Evolutionary conservation across 2,888 invertebrate species (phyloP).

Genomic region (Yponomeuta cagnagella): DNA sequence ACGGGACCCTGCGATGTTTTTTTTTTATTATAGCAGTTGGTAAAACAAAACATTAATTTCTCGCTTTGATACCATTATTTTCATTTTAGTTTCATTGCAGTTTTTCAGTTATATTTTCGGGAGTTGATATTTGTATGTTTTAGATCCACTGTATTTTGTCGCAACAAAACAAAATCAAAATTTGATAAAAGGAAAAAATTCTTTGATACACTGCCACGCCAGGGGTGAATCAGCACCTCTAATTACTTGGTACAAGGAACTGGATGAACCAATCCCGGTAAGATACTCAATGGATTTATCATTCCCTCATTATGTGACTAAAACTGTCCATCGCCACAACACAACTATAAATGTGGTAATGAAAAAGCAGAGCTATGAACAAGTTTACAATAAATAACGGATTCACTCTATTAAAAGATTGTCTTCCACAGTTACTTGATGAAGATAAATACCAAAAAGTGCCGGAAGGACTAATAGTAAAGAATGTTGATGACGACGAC

Average conservation of each 20-base stretch:
- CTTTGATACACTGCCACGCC: constrained; percentile 45
- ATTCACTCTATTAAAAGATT: background rate
- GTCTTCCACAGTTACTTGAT: constrained; percentile 35
- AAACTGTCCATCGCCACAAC: too few relatives aligned
- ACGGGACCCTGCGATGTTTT: too few relatives aligned
- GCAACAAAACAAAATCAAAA: constrained; percentile 40
- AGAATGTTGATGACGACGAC: constrained; percentile 33
- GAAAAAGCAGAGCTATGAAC: too few relatives aligned
- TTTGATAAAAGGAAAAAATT: constrained; percentile 38
- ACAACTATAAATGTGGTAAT: too few relatives aligned
- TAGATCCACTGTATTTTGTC: constrained; percentile 49
- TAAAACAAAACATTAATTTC: too few relatives aligned
- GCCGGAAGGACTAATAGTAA: constrained; percentile 37
- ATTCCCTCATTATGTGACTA: too few relatives aligned
- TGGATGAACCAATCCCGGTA: background rate
- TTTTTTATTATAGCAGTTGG: too few relatives aligned
- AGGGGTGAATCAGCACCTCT: constrained; percentile 36
- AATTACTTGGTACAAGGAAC: constrained; percentile 45
- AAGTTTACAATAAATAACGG: too few relatives aligned
- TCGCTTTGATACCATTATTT: too few relatives aligned
- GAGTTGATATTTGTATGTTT: background rate
- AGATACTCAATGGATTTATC: background rate
- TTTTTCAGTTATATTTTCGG: background rate
- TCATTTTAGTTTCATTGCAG: background rate
- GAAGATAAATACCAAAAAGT: constrained; percentile 41